These are phyloP conservation scores for Cyprinus carpio DNA, from an alignment of 2,113 vertebrate genomes.

Conservation along the genomic window DNA sequence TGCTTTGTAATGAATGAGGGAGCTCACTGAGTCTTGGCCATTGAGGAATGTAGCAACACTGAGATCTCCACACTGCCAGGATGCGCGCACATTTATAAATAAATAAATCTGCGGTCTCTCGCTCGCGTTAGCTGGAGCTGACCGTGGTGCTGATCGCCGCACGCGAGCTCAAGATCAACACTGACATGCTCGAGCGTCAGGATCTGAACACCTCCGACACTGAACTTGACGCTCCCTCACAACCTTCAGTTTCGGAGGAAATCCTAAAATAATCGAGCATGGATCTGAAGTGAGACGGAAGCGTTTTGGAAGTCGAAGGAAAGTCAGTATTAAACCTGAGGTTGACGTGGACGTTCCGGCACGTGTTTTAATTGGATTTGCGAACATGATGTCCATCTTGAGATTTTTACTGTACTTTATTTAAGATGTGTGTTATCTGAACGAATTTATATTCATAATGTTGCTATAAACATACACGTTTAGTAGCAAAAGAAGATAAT, in stretches of 20 bases:
- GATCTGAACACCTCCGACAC: background rate
- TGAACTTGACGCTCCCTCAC: background rate
- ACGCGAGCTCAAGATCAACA: background rate
- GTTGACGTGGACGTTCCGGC: conserved; percentile 50
- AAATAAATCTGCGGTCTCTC: background rate
- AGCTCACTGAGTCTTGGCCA: background rate
- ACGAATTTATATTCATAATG: conserved; percentile 32
- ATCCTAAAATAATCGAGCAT: conserved; percentile 10
- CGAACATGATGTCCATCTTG: conserved; percentile 46
- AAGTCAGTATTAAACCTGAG: conserved; percentile 59
- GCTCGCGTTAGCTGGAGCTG: conserved; percentile 51
- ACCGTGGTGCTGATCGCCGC: conserved; percentile 61
- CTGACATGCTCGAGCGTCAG: background rate
- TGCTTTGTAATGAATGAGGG: background rate
- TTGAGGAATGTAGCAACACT: background rate
- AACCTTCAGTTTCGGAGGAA: background rate
- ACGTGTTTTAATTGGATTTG: conserved; percentile 53
- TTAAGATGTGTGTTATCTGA: conserved; percentile 6
- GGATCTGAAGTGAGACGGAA: background rate
- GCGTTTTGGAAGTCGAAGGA: conserved; percentile 37
- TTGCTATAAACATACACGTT: conserved; percentile 51
- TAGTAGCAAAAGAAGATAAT: conserved; percentile 43
- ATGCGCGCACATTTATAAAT: background rate
- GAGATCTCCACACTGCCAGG: background rate
- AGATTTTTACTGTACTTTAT: conserved; percentile 54